phyloP scores from a whole-genome alignment of 2,797 vertebrate species.

The Cyclura pinguis region DNA sequence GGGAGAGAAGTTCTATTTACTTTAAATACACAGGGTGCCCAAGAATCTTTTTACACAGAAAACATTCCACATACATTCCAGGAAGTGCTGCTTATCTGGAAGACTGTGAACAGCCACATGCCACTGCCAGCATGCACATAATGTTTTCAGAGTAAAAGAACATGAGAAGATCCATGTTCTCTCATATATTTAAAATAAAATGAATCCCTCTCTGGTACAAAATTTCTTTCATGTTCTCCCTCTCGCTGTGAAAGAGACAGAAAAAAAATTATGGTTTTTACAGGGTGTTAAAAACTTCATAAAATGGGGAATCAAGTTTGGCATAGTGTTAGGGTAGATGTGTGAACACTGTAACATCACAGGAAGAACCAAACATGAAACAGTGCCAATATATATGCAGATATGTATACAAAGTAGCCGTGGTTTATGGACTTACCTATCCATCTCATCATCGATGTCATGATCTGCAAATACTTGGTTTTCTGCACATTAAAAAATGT shows the following conservation, averaged over 20 bases:
- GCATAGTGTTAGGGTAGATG: background rate
- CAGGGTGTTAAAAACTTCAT: background rate
- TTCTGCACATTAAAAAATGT: constrained; percentile 98
- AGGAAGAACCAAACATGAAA: background rate
- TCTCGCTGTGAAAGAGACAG: background rate
- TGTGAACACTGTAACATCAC: background rate
- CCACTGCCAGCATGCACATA: too few relatives aligned
- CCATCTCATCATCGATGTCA: constrained; percentile 97
- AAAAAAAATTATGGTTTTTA: background rate
- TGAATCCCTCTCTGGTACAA: background rate
- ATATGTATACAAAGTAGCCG: background rate
- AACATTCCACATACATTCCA: too few relatives aligned
- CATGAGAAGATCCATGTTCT: too few relatives aligned
- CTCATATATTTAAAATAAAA: too few relatives aligned
- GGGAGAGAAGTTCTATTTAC: too few relatives aligned
- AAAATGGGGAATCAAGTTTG: background rate
- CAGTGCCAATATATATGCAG: background rate
- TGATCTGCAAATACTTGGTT: constrained; percentile 97
- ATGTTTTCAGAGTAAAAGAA: too few relatives aligned
- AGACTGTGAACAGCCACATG: too few relatives aligned
- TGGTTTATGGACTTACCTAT: constrained; percentile 86
- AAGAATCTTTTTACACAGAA: background rate
- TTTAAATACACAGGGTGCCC: background rate
- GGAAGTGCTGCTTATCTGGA: too few relatives aligned
- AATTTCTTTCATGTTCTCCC: background rate